Evolutionary conservation across 1,140 invertebrate genomes (phyloP).

Genomic region (Drosophila subobscura): DNA sequence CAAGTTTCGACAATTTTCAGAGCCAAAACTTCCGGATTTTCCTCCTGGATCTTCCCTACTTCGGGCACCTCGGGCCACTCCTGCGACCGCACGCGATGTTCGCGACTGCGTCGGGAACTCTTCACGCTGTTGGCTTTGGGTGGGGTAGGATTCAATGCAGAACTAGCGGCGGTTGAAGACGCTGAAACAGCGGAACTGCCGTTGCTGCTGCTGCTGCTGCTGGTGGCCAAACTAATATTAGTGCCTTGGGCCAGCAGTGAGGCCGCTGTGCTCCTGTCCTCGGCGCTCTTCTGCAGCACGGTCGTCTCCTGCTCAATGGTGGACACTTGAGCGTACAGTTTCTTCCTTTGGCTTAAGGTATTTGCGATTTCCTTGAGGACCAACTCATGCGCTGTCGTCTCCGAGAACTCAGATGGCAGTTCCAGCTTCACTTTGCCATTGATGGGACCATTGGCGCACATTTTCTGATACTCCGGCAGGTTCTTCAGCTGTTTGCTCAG

Average conservation of each 20-base stretch:
- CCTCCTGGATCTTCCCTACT: conserved; percentile 94
- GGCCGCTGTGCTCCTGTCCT: conserved; percentile 86
- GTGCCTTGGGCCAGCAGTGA: conserved; percentile 80
- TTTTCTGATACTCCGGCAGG: conserved; percentile 85
- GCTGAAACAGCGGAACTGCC: conserved; percentile 27
- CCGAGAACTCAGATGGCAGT: conserved; percentile 84
- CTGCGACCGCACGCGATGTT: conserved; percentile 90
- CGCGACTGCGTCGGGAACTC: conserved; percentile 87
- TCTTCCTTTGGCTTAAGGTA: conserved; percentile 91
- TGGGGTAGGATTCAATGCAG: conserved; percentile 36
- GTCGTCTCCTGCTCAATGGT: conserved; percentile 90
- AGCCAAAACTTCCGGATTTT: conserved; percentile 94
- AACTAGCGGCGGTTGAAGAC: conserved; percentile 21
- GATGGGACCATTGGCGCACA: conserved; percentile 18
- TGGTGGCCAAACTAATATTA: conserved; percentile 76
- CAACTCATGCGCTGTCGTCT: conserved; percentile 89
- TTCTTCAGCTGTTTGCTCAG: conserved; percentile 85
- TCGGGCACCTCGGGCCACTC: conserved; percentile 96
- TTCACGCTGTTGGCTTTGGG: conserved; percentile 76
- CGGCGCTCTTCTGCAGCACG: conserved; percentile 88
- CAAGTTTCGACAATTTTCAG: conserved; percentile 95
- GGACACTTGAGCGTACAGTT: conserved; percentile 90
- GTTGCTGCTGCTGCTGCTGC: conserved; percentile 44
- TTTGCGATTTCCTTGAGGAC: conserved; percentile 93
- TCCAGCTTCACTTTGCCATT: conserved; percentile 76